Base-by-base conservation (phyloP, 2,888 invertebrate genomes). In the Smittia sp. region DNA sequence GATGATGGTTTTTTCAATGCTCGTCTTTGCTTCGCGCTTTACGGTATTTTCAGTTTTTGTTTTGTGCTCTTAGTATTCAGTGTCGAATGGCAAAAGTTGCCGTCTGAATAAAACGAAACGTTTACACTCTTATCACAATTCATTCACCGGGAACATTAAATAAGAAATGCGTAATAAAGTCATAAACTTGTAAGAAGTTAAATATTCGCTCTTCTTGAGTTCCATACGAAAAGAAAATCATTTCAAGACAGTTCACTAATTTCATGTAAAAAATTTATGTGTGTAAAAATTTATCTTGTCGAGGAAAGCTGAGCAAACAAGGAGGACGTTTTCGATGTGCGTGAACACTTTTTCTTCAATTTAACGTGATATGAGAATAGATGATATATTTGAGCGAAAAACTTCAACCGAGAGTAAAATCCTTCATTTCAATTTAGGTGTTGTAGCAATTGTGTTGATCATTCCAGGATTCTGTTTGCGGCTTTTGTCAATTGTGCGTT, bases 31-130 rank as follows among this genome's bases (percentile, higher is more conserved):
- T 4, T 24, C 27, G 63, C 27, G 63, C 27, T 24, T 27, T 25
- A 18, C 58, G 63, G 63, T 6, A 63, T 58, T 72, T 68, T 72
- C 58, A 72, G 72, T 72, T 72, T 72, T 72, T 72, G 72, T 72
- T 72, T 72, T 72, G 72, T 72, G 72, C 72, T 72, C 72, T 72
- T 72, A 72, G 72, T 72, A 72, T 72, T 72, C 72, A 72, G 72
- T 72, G 72, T 72, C 54, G 62, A 72, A 27, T 63, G 72, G 72
- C 72, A 54, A 72, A 27, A 27, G 27, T 62, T 72, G 72, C 72
- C 72, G 72, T 54, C 15, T 22, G 38, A 32, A 72, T 32, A 62
- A 62, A 62, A 38, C 4, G n/a, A 32, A 72, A 38, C 58, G 58
- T 58, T 58, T 58, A 58, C 58, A 58, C 58, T 58, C 58, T 58